Base-by-base conservation (phyloP, 1,140 invertebrate genomes). In the Trachelipus rathkii region DNA sequence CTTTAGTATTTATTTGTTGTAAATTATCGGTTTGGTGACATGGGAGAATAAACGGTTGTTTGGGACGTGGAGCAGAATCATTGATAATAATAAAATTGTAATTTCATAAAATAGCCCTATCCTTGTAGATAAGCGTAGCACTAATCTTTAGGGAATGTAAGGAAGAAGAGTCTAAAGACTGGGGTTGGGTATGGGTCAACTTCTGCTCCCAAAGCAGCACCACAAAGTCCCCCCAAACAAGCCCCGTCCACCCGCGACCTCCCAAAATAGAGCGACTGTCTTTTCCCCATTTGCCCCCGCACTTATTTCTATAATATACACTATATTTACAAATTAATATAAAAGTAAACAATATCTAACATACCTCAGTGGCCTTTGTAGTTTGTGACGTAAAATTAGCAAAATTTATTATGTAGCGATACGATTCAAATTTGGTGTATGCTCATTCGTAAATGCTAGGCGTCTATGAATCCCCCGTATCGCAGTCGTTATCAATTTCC, bases 161-260 rank as follows among this genome's bases (percentile, higher is more conserved):
- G 46, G 46, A 15, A 50, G 15, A 15, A 15, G 15, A 50, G 46
- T 50, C 46, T 50, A 15, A 50, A 50, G 46, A 50, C 46, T 50
- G 46, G 46, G 46, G 46, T 50, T 50, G 46, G 46, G 46, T 50
- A 50, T 50, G 46, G 46, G 46, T 50, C 46, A 50, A 50, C 46
- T 50, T 50, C 46, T 50, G 9, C 46, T 50, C 46, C 46, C 46
- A 50, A 50, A 50, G 46, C 46, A 50, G 15, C n/a, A n/a, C n/a
- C 46, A 50, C 46, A 50, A 50, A 50, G 9, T 50, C 46, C 46
- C 46, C 46, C 46, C n/a, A n/a, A n/a, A n/a, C n/a, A 50, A 50
- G 46, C 46, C 46, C 46, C 46, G 46, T 50, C 46, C 46, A 50
- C 46, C 46, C 46, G 9, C 46, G 46, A 50, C 46, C 46, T 15